Evolutionary conservation across 1,140 invertebrate species (phyloP).

Genomic region (Pachyrhynchus sulphureomaculatus): DNA sequence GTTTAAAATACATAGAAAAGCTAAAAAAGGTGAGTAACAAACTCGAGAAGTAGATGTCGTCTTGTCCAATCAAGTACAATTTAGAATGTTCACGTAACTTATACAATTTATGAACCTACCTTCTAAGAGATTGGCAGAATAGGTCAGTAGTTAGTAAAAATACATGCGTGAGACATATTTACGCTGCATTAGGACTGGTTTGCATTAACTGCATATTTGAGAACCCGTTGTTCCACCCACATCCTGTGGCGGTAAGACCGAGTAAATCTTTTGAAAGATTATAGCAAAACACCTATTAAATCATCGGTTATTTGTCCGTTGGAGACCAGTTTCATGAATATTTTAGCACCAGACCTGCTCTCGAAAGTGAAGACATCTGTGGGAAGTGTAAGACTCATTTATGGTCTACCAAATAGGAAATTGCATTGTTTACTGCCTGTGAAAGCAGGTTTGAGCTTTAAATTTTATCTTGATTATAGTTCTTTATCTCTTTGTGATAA

Average conservation of each 20-base stretch:
- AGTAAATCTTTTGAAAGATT: slow-evolving; percentile 10
- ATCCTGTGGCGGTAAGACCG: neutral
- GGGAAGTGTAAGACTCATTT: slow-evolving; percentile 11
- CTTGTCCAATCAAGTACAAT: no score
- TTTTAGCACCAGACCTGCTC: slow-evolving; percentile 14
- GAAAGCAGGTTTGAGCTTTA: neutral
- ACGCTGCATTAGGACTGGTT: neutral
- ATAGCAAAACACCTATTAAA: slow-evolving; percentile 26
- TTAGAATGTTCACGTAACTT: no score
- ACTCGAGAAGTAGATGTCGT: no score
- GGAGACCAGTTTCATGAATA: slow-evolving; percentile 16
- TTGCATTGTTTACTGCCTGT: neutral
- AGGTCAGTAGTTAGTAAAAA: no score
- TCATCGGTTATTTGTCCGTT: slow-evolving; percentile 17
- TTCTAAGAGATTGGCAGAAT: neutral
- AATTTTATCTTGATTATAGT: neutral
- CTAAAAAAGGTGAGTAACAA: no score
- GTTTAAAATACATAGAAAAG: no score
- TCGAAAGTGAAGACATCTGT: slow-evolving; percentile 18
- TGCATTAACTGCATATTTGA: slow-evolving; percentile 18
- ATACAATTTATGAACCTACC: no score
- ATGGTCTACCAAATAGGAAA: slow-evolving; percentile 1
- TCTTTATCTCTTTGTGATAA: no score
- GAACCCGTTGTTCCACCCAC: slow-evolving; percentile 13
- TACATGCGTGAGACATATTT: neutral